Evolutionary conservation across 2,113 vertebrate species (phyloP).

Genomic region (Haemorhous mexicanus): DNA sequence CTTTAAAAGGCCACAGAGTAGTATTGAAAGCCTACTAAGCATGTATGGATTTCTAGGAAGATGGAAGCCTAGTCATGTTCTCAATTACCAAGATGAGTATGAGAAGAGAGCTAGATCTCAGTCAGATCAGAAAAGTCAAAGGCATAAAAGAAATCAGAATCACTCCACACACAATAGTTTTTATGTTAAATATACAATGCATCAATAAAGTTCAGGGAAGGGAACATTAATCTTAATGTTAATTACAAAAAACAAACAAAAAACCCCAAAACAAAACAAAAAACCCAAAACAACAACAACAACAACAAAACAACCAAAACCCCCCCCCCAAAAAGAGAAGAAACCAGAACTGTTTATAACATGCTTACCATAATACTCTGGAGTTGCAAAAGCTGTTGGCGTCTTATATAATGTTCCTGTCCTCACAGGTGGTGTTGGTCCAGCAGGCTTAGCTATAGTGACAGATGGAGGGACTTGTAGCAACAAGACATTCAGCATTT

Average conservation of each 20-base stretch:
- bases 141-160: background rate
- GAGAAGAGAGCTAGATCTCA: background rate
- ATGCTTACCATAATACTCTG: conserved; percentile 72
- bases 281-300: no score
- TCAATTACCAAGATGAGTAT: background rate
- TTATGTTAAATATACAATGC: background rate
- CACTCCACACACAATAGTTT: background rate
- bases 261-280: no score
- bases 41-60: background rate
- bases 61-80: background rate
- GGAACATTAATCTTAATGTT: background rate
- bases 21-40: background rate
- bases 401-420: conserved; percentile 52
- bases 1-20: background rate
- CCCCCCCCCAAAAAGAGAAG: no score
- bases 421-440: conserved; percentile 42
- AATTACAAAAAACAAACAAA: background rate
- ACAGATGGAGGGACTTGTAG: conserved; percentile 8
- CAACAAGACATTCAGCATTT: conserved; percentile 40
- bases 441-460: conserved; percentile 37
- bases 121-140: background rate
- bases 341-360: background rate
- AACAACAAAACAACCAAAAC: no score
- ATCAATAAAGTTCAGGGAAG: background rate
- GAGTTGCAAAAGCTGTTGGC: conserved; percentile 73